phyloP scores from a whole-genome alignment of 1,140 invertebrate genomes.

The Sarcophaga peregrina region DNA sequence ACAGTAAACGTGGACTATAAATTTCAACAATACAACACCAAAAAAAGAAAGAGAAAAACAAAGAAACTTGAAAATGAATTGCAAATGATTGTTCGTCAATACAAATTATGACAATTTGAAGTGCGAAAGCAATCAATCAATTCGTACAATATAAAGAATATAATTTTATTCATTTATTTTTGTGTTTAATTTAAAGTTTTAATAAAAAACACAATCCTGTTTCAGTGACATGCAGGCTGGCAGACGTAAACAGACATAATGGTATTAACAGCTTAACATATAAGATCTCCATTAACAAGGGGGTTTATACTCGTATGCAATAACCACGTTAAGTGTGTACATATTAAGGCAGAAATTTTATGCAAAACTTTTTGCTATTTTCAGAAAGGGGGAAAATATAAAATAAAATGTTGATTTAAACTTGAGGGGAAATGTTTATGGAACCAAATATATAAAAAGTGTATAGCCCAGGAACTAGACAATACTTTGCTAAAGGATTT shows the following conservation, averaged over 20 bases:
- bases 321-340: background rate
- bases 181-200: constrained; percentile 10
- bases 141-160: too few species aligned
- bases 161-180: background rate
- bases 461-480: too few species aligned
- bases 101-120: constrained; percentile 41
- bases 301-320: background rate
- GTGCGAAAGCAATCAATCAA: constrained; percentile 44
- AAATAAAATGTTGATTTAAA: too few species aligned
- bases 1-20: too few species aligned
- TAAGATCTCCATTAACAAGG: background rate
- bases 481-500: too few species aligned
- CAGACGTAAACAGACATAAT: constrained; percentile 5
- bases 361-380: too few species aligned
- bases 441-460: too few species aligned
- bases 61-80: constrained; percentile 4
- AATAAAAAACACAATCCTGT: too few species aligned
- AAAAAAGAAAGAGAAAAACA: background rate
- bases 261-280: background rate
- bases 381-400: too few species aligned
- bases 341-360: constrained; percentile 1
- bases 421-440: too few species aligned
- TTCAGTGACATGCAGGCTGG: background rate
- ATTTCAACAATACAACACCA: too few species aligned
- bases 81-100: background rate